These are phyloP conservation scores for Hemaris fuciformis DNA, from an alignment of 2,888 invertebrate species.

Conservation along the genomic window DNA sequence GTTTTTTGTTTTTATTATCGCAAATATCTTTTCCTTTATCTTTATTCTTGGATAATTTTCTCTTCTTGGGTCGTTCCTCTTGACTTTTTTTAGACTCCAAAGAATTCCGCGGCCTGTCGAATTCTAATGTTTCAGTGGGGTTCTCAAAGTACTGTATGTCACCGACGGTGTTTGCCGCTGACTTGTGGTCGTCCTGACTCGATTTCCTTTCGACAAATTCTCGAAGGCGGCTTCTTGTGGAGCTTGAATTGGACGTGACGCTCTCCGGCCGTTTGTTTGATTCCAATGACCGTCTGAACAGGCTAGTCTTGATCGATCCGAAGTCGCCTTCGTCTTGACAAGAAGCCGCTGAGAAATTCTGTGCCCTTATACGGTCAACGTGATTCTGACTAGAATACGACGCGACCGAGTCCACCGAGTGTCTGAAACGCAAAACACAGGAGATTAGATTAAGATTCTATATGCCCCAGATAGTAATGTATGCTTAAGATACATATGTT, in stretches of 20 bases:
- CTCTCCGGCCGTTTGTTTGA: slow-evolving; percentile 73
- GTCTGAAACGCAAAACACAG: slow-evolving; percentile 70
- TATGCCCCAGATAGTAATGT: slow-evolving; percentile 56
- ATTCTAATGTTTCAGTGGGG: slow-evolving; percentile 76
- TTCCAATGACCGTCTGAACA: slow-evolving; percentile 75
- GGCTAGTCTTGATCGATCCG: slow-evolving; percentile 77
- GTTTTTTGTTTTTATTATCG: slow-evolving; percentile 68
- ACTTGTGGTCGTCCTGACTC: slow-evolving; percentile 75
- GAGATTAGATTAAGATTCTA: slow-evolving; percentile 65
- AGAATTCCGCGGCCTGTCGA: slow-evolving; percentile 68
- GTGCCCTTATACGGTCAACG: slow-evolving; percentile 81
- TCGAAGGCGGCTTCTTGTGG: slow-evolving; percentile 79
- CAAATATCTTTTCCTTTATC: slow-evolving; percentile 62
- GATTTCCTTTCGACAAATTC: slow-evolving; percentile 79
- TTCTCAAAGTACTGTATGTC: slow-evolving; percentile 79
- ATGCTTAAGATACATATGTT: slow-evolving; percentile 59
- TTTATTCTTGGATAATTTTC: slow-evolving; percentile 66
- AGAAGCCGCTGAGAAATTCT: slow-evolving; percentile 80
- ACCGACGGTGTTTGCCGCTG: slow-evolving; percentile 72
- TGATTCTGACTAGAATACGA: slow-evolving; percentile 82
- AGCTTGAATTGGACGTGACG: slow-evolving; percentile 74
- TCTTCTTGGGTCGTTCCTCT: slow-evolving; percentile 73
- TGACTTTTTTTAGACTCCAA: slow-evolving; percentile 66
- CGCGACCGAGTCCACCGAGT: slow-evolving; percentile 82
- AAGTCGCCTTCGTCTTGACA: slow-evolving; percentile 78